Percentiles rank a stretch among this genome's conserved stretches.
These are phyloP conservation scores for Conger conger DNA, from an alignment of 2,113 vertebrate genomes.

Conservation along the genomic window DNA sequence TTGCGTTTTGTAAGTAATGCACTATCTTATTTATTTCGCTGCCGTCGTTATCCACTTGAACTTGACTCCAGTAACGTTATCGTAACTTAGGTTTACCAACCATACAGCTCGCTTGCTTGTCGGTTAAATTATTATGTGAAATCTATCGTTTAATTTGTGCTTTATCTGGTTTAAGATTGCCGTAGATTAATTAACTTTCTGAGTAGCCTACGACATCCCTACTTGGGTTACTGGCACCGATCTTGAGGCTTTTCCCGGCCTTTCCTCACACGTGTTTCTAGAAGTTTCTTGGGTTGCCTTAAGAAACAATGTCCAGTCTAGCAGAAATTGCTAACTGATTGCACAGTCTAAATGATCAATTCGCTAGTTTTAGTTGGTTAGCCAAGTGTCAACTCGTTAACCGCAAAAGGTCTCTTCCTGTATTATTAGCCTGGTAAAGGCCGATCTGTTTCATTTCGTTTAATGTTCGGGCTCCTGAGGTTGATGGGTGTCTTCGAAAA, in stretches of 20 bases:
- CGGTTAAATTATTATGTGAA: neutral
- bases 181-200: neutral
- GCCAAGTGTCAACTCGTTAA: neutral
- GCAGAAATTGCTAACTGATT: neutral
- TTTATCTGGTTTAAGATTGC: neutral
- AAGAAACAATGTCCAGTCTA: neutral
- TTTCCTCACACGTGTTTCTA: conserved; percentile 5
- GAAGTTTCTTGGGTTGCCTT: neutral
- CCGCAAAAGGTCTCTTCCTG: neutral
- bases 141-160: neutral
- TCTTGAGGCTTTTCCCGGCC: neutral
- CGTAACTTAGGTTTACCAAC: neutral
- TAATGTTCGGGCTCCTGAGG: neutral
- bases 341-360: neutral
- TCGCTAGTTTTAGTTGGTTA: neutral
- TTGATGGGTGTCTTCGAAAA: too few species aligned
- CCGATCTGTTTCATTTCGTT: neutral
- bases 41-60: neutral
- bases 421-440: neutral
- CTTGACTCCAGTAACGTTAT: neutral
- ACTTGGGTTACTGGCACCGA: neutral
- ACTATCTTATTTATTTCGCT: neutral
- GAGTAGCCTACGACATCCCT: too few species aligned
- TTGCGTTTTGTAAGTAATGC: conserved; percentile 34
- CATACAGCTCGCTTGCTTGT: neutral